Evolutionary conservation across 1,140 invertebrate genomes (phyloP).

Genomic region (Agrypnia vestita): DNA sequence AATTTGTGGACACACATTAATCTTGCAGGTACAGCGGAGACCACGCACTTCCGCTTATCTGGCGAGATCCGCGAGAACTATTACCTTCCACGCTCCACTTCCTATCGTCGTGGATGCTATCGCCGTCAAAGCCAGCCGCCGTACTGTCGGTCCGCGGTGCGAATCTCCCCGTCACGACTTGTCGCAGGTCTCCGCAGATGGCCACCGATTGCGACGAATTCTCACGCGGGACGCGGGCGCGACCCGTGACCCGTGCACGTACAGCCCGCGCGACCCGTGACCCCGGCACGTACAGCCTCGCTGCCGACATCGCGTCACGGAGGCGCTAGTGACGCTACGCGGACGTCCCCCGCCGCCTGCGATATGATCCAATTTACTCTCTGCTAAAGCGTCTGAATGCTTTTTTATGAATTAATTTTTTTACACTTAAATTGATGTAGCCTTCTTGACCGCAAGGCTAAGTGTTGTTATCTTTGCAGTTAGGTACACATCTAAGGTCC

Average conservation of each 20-base stretch:
- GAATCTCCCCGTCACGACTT: conserved; percentile 8
- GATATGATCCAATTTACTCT: background rate
- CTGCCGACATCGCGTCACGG: conserved; percentile 9
- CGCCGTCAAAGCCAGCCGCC: conserved; percentile 8
- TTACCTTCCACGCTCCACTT: conserved; percentile 17
- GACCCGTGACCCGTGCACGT: no score
- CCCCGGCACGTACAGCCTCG: background rate
- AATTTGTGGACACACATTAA: no score
- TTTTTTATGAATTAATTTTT: no score
- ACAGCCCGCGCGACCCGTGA: background rate
- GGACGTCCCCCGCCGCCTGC: background rate
- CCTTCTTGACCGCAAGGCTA: no score
- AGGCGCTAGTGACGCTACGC: background rate
- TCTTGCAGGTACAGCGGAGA: no score
- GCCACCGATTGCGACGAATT: conserved; percentile 4
- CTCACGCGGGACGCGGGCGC: conserved; percentile 2
- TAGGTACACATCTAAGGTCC: no score
- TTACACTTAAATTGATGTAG: no score
- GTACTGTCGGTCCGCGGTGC: background rate
- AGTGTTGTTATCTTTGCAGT: no score
- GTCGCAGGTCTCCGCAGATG: background rate
- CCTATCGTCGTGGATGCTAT: background rate
- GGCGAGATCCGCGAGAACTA: background rate
- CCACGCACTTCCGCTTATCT: background rate
- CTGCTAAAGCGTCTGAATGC: background rate